A percentile compares a stretch with the other conserved stretches of the same genome.
phyloP scores from a whole-genome alignment of 2,888 invertebrate genomes.

The Drosophila percnosoma region DNA sequence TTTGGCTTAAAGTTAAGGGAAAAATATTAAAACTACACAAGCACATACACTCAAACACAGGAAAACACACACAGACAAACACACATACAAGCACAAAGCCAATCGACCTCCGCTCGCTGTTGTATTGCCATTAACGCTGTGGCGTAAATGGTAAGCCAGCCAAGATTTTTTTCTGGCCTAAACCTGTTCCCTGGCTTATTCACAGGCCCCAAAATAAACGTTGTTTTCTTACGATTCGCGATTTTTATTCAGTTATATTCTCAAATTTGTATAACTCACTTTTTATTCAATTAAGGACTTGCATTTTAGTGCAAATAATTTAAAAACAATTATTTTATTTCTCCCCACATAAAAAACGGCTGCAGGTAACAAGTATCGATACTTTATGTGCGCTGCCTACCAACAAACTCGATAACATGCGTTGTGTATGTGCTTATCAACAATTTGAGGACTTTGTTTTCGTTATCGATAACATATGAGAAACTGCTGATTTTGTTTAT shows the following conservation, averaged over 20 bases:
- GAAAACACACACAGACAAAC: constrained; percentile 13
- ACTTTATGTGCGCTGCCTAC: constrained; percentile 50
- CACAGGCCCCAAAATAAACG: constrained; percentile 36
- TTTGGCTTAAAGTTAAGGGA: constrained; percentile 56
- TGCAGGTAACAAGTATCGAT: constrained; percentile 62
- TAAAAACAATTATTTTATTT: constrained; percentile 63
- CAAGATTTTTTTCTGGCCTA: constrained; percentile 77
- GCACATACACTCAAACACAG: constrained; percentile 9
- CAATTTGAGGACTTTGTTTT: constrained; percentile 3
- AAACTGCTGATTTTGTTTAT: constrained; percentile 14
- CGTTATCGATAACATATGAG: constrained; percentile 32
- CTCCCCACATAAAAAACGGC: constrained; percentile 60
- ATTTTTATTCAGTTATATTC: not conserved
- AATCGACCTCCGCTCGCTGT: constrained; percentile 75
- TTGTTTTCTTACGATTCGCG: constrained; percentile 2
- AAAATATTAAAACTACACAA: constrained; percentile 62
- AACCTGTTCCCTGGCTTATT: constrained; percentile 76
- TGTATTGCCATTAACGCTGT: constrained; percentile 71
- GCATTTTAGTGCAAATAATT: constrained; percentile 57
- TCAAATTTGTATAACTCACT: constrained; percentile 42
- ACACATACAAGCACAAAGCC: constrained; percentile 59
- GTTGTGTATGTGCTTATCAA: constrained; percentile 26
- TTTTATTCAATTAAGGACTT: constrained; percentile 48
- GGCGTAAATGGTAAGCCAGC: constrained; percentile 79
- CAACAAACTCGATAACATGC: constrained; percentile 42